Base-by-base conservation (phyloP, 2,113 vertebrate species). In the Athene noctua region DNA sequence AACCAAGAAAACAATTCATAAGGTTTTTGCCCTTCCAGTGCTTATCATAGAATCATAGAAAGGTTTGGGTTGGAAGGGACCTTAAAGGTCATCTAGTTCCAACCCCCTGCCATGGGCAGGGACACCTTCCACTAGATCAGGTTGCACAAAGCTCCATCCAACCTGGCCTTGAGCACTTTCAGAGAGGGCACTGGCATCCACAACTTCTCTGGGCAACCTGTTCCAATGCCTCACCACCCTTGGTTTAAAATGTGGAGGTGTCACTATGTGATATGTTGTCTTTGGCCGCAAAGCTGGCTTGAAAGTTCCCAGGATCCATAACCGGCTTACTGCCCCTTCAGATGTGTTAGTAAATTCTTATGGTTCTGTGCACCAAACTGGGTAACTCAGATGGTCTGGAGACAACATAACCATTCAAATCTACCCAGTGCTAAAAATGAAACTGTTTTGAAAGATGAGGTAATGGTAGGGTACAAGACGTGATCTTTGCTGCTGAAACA, bases 381-480 rank as follows among this genome's bases (percentile, higher is more conserved):
- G 21, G 47, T 79, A 29, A 91, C 19, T 84, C 30, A 0, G 0
- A 22, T 13, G 5, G 7, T 86, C 78, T 82, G 49, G 36, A 88
- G 32, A 68, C 55, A 89, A 89, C 86, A 72, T 32, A 83, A 73
- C 14, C 13, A 22, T 55, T 77, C 40, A 80, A 40, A 86, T 55
- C 20, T 66, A 70, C 23, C 6, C 68, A 44, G 10, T 65, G 36
- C 11, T 55, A 23, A 89, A 91, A 38, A 47, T 30, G 8, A 8
- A 71, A 72, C n/a, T 6, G 1, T 30, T 91, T 61, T 44, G 47
- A 66, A 91, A 66, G 57, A 26, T 49, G 25, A 6, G 13, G 10
- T 42, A 29, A 54, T 12, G 16, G 16, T 16, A 4, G 2, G 16
- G 16, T 38, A 46, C 12, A 34, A 91, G 27, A 22, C 0, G 0